A percentile compares a stretch with the other conserved stretches of the same genome.
Conservation (phyloP, 2,797 vertebrate genomes). For the Orestias chungarensis region DNA sequence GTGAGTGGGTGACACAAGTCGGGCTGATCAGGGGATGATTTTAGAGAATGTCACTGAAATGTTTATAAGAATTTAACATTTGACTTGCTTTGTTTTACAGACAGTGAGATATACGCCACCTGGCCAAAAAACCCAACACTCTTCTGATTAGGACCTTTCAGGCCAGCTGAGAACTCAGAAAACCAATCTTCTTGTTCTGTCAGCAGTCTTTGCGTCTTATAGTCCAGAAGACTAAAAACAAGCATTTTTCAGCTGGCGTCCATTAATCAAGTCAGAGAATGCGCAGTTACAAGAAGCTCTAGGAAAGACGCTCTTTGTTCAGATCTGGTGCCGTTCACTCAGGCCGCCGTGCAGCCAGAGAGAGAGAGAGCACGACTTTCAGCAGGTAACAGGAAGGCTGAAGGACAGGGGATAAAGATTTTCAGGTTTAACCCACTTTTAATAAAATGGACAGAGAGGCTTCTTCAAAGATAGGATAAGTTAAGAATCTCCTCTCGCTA, state of each 20-base stretch:
- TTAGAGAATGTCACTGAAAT: not conserved
- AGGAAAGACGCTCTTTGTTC: not conserved
- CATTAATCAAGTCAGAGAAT: not conserved
- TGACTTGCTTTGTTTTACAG: not conserved
- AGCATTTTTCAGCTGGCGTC: not conserved
- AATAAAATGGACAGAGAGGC: no score
- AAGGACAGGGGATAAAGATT: not conserved
- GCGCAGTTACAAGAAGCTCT: not conserved
- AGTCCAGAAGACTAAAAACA: not conserved
- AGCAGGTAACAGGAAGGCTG: not conserved
- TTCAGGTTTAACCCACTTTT: no score
- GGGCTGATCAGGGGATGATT: slow-evolving; percentile 1
- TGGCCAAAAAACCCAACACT: not conserved
- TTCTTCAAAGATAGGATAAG: no score
- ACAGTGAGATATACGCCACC: not conserved
- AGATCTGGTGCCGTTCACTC: no score
- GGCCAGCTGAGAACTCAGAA: not conserved
- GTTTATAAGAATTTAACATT: not conserved
- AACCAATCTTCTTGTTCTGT: not conserved
- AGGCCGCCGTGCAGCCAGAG: not conserved
- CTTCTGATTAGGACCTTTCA: not conserved
- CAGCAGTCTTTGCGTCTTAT: no score
- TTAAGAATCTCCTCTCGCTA: no score
- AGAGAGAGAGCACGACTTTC: no score
- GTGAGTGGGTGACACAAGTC: slow-evolving; percentile 6